Base-by-base conservation (phyloP, 2,888 invertebrate species). In the Charanyca ferruginea region DNA sequence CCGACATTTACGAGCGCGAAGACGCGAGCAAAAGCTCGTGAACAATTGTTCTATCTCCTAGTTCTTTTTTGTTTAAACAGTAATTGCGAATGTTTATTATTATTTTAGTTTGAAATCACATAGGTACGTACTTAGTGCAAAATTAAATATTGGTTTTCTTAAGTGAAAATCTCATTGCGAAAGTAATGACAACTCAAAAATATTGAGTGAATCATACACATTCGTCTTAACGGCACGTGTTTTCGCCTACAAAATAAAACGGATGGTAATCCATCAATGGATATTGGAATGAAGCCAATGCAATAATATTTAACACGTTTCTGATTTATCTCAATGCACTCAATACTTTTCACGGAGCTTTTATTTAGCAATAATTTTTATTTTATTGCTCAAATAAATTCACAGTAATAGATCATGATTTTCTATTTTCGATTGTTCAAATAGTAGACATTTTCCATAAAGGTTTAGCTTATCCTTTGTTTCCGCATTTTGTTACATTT, bases 251-350 rank as follows among this genome's bases (percentile, higher is more conserved):
- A 23, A 47, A 59, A 70, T 70, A 38, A 47, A 71, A 20, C 6
- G 5, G 7, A 28, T 9, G 2, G 38, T 41, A 47, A 47, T 41
- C 47, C 32, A 59, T 23, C 41, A 23, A 25, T 42, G 4, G 6
- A 49, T 22, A 25, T 48, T 65, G 45, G 28, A 61, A 22, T 8
- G 2, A 18, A 22, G 32, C 66, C 64, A 66, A 72, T 11, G 16
- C 72, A 35, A 42, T 42, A 42, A 71, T 25, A 49, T 49, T 22
- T 28, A 35, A 8, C 22, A 35, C 5, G 5, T 28, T 62, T 9
- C 0, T 63, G 48, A 63, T 63, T 72, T 42, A 63, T 42, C 32
- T 7, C 8, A 32, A 11, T 49, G 4, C 25, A 35, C 25, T 71
- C 16, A 8, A 25, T 22, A 49, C 16, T 42, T 48, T 48, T 22